Conservation (phyloP, 2,888 invertebrate species). For the Cheilosia soror region DNA sequence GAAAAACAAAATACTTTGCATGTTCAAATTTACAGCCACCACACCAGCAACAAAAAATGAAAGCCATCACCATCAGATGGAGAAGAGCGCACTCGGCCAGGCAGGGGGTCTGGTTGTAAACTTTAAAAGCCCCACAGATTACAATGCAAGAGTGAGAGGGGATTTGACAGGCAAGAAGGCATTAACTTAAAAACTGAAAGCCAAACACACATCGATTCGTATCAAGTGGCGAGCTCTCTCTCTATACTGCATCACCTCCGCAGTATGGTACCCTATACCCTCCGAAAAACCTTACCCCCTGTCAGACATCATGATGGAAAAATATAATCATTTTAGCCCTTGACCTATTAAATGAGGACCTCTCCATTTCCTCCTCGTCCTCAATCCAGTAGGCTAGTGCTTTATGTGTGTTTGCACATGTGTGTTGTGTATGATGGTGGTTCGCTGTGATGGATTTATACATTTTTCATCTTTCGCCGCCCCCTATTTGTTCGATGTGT, state of each 20-base stretch:
- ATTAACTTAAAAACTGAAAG: conserved; percentile 57
- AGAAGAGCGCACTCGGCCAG: background rate
- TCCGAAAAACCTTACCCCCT: background rate
- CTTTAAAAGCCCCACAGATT: conserved; percentile 49
- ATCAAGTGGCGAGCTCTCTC: conserved; percentile 31
- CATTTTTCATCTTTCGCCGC: background rate
- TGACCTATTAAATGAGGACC: conserved; percentile 72
- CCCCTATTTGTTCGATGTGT: conserved; percentile 15
- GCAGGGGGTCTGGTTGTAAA: conserved; percentile 16
- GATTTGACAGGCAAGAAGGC: conserved; percentile 52
- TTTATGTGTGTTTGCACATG: conserved; percentile 5
- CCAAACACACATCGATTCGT: conserved; percentile 66
- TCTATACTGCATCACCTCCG: conserved; percentile 40
- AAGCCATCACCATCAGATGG: conserved; percentile 26
- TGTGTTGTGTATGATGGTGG: background rate
- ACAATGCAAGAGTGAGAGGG: conserved; percentile 40
- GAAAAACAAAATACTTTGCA: conserved; percentile 68
- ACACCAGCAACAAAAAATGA: conserved; percentile 22
- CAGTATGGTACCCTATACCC: background rate
- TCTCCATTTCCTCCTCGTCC: conserved; percentile 47
- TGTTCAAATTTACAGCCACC: conserved; percentile 57
- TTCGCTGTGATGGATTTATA: conserved; percentile 11
- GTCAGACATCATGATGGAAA: conserved; percentile 65
- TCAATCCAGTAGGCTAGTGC: conserved; percentile 31
- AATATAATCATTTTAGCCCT: conserved; percentile 70